These are phyloP conservation scores for Agonopterix alstromeriana DNA, from an alignment of 2,888 invertebrate genomes.

Conservation along the genomic window DNA sequence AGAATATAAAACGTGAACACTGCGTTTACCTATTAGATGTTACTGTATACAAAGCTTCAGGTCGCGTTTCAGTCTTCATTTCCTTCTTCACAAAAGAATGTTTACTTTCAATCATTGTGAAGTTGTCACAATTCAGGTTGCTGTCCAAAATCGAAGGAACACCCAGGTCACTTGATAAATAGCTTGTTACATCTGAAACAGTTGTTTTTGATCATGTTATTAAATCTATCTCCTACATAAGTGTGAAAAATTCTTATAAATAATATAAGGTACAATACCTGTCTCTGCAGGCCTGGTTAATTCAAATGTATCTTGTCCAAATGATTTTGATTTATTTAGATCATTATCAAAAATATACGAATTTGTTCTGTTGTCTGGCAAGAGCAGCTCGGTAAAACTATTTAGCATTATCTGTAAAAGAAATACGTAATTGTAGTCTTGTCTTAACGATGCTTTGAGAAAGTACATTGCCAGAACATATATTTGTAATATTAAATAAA, in stretches of 20 bases:
- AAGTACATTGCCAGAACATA: too few species aligned
- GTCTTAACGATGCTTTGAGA: too few species aligned
- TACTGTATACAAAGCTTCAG: slow-evolving; percentile 53
- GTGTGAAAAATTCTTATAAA: not conserved
- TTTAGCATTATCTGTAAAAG: slow-evolving; percentile 41
- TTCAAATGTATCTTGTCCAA: slow-evolving; percentile 33
- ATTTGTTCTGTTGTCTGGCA: slow-evolving; percentile 36
- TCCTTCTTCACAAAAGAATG: slow-evolving; percentile 46
- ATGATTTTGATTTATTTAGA: slow-evolving; percentile 29
- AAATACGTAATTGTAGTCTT: not conserved
- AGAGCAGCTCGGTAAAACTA: slow-evolving; percentile 43
- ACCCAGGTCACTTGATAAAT: slow-evolving; percentile 28
- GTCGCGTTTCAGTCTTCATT: slow-evolving; percentile 37
- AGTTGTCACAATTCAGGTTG: slow-evolving; percentile 28
- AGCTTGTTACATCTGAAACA: slow-evolving; percentile 35
- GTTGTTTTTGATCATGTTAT: not conserved
- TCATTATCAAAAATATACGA: slow-evolving; percentile 39
- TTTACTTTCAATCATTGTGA: slow-evolving; percentile 57
- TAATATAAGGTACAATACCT: slow-evolving; percentile 21
- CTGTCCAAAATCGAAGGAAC: slow-evolving; percentile 38
- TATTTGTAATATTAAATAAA: too few species aligned
- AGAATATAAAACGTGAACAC: too few species aligned
- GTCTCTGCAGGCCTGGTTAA: slow-evolving; percentile 28
- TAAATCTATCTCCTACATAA: not conserved
- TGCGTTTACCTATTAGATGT: slow-evolving; percentile 50